These are phyloP conservation scores for Dendrocincla fuliginosa DNA, from an alignment of 2,797 vertebrate genomes.

Conservation along the genomic window DNA sequence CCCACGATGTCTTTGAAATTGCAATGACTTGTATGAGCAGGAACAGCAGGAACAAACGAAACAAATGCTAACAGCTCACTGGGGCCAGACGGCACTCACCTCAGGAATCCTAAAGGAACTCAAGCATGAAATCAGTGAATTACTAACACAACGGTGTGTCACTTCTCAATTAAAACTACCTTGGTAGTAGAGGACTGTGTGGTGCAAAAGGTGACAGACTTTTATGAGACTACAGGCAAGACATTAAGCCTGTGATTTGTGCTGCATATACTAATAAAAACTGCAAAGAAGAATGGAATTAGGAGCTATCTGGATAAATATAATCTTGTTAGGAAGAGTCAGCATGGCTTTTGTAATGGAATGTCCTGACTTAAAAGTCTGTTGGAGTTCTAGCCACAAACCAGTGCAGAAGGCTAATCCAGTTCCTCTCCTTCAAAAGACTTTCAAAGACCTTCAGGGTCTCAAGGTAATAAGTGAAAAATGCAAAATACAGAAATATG, in stretches of 20 bases:
- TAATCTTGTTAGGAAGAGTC: not conserved
- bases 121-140: not conserved
- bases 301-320: not conserved
- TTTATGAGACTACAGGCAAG: not conserved
- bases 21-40: not conserved
- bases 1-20: not conserved
- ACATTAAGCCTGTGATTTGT: not conserved
- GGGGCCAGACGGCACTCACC: not conserved
- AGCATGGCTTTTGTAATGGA: not conserved
- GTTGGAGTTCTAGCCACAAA: not conserved
- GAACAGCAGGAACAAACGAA: not conserved
- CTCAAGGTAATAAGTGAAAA: not conserved
- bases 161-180: constrained; percentile 26
- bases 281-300: not conserved
- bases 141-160: not conserved
- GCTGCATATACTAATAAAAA: not conserved
- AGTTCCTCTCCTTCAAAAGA: not conserved
- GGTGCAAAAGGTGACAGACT: not conserved
- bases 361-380: not conserved
- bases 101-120: not conserved
- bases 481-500: not conserved
- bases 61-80: not conserved
- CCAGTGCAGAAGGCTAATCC: not conserved
- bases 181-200: not conserved
- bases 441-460: not conserved